A percentile compares a stretch with the other conserved stretches of the same genome.
Evolutionary conservation across 2,113 vertebrate genomes (phyloP).

Genomic region (Takifugu bimaculatus): DNA sequence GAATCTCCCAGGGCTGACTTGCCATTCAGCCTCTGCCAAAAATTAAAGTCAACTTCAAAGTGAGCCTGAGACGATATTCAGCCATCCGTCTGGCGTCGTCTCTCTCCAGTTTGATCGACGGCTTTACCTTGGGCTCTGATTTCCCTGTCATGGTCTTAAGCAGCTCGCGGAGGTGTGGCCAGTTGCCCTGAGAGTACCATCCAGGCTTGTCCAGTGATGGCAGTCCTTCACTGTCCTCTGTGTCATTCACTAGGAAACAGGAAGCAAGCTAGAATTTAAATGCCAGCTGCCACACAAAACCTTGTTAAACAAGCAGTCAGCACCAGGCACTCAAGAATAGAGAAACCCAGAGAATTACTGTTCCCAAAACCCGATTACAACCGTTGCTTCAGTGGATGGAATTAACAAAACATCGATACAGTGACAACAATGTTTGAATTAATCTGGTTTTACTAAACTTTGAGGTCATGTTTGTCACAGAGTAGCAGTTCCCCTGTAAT

Average conservation of each 20-base stretch:
- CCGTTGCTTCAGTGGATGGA: no score
- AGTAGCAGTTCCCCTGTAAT: no score
- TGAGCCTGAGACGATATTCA: neutral
- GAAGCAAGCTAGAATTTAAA: no score
- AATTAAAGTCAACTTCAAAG: slow-evolving; percentile 38
- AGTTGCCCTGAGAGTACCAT: slow-evolving; percentile 97
- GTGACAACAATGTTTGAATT: no score
- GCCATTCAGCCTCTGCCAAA: slow-evolving; percentile 50
- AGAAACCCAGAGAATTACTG: no score
- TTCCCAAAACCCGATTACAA: no score
- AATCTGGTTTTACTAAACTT: no score
- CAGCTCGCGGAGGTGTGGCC: slow-evolving; percentile 85
- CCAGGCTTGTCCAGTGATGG: slow-evolving; percentile 85
- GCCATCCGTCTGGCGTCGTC: slow-evolving; percentile 7
- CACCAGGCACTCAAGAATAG: slow-evolving; percentile 6
- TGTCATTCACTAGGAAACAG: slow-evolving; percentile 79
- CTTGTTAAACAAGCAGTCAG: slow-evolving; percentile 4
- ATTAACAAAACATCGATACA: no score
- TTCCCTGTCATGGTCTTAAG: slow-evolving; percentile 89
- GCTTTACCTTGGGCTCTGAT: slow-evolving; percentile 87
- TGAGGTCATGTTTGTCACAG: no score
- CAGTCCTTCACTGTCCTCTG: slow-evolving; percentile 82
- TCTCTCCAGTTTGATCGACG: neutral
- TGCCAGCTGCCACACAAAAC: slow-evolving; percentile 18
- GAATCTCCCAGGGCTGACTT: slow-evolving; percentile 46